Evolutionary conservation across 2,797 vertebrate species (phyloP).

Genomic region (Betta splendens): DNA sequence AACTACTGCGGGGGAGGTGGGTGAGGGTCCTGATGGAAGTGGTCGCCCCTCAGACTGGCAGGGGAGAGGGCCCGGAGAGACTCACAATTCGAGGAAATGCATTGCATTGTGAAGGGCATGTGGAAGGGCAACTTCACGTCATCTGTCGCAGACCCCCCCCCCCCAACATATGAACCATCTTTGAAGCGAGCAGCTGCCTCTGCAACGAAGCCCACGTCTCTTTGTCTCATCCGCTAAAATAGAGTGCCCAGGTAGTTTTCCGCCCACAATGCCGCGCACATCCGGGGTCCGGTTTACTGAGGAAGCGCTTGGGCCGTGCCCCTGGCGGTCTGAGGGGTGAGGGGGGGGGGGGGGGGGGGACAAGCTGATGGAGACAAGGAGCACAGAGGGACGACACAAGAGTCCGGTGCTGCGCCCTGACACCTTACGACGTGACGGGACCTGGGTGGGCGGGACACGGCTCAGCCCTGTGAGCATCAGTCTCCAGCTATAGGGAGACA

Average conservation of each 20-base stretch:
- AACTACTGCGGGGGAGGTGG: conserved; percentile 82
- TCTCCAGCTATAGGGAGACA: conserved; percentile 45
- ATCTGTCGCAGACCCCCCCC: conserved; percentile 31
- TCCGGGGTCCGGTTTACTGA: conserved; percentile 72
- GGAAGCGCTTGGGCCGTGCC: conserved; percentile 58
- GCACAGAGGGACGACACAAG: conserved; percentile 78
- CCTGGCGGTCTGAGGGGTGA: conserved; percentile 91
- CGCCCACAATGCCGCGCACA: conserved; percentile 89
- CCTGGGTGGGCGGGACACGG: conserved; percentile 61
- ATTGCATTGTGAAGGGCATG: conserved; percentile 83
- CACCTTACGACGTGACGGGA: conserved; percentile 67
- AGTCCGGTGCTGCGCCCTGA: conserved; percentile 64
- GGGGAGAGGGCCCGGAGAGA: conserved; percentile 69
- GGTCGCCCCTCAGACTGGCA: conserved; percentile 94
- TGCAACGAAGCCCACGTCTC: conserved; percentile 27
- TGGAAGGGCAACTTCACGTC: conserved; percentile 75
- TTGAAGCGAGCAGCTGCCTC: conserved; percentile 23
- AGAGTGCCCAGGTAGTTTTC: conserved; percentile 84
- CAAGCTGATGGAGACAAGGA: conserved; percentile 90
- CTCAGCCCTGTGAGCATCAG: conserved; percentile 49
- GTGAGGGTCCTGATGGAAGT: conserved; percentile 88
- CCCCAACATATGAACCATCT: conserved; percentile 36
- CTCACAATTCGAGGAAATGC: conserved; percentile 78
- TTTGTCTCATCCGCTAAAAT: conserved; percentile 50
- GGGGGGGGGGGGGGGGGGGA: conserved; percentile 85